These are phyloP conservation scores for Gavia stellata DNA, from an alignment of 2,113 vertebrate species.

Conservation along the genomic window DNA sequence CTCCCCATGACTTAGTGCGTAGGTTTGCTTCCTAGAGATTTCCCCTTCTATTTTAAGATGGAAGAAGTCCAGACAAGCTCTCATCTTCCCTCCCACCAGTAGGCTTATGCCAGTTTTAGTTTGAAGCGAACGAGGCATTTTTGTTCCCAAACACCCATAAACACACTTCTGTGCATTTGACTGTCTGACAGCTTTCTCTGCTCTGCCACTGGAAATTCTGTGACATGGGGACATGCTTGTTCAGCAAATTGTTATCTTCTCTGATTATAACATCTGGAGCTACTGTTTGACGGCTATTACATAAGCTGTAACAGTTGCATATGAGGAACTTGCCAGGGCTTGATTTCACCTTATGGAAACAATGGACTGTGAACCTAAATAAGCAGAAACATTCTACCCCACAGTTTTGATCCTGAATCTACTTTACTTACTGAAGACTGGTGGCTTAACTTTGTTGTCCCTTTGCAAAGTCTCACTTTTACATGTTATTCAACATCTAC, in stretches of 20 bases:
- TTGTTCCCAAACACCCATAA: background rate
- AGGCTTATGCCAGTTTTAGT: background rate
- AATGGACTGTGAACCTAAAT: background rate
- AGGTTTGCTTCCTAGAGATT: background rate
- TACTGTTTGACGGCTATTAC: background rate
- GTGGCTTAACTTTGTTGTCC: background rate
- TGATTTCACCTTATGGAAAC: background rate
- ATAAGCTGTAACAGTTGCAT: background rate
- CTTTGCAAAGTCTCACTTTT: background rate
- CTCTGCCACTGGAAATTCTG: background rate
- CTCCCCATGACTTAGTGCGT: background rate
- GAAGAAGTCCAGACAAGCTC: background rate
- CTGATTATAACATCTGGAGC: background rate
- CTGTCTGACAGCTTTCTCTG: background rate
- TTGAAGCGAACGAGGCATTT: background rate
- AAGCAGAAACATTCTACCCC: background rate
- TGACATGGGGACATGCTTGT: rapidly evolving
- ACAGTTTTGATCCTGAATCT: background rate
- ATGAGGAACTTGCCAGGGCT: background rate
- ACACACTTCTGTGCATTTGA: background rate
- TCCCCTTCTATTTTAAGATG: background rate
- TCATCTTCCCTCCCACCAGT: background rate
- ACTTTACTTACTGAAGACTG: background rate
- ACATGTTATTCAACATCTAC: background rate
- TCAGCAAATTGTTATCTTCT: background rate